Base-by-base conservation (phyloP, 2,113 vertebrate species). In the Chaetura pelagica region DNA sequence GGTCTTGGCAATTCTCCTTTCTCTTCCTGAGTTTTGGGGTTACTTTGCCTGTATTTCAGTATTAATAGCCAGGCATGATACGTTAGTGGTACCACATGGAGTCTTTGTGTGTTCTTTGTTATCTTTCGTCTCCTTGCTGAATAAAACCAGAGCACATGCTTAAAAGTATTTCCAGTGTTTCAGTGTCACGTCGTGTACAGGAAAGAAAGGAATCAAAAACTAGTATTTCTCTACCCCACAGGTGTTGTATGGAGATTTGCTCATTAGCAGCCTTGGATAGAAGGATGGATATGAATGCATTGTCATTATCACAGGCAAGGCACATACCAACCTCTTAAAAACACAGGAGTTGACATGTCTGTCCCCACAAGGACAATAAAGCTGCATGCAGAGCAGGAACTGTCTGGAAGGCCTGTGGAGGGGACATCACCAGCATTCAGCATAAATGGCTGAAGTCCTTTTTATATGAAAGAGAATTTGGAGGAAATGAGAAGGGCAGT, bases 41-140 rank as follows among this genome's bases (percentile, higher is more conserved):
- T 68, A 10, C 48, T 88, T 72, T 72, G 32, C 16, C 32, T 6
- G 2, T 20, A 20, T 51, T 67, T n/a, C 35, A 42, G 10, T 27
- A 21, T 23, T 17, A 49, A 30, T 4, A 67, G 62, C 35, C 68
- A 59, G 29, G 14, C 0, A 3, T 34, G 44, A 35, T 15, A 27
- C 3, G 2, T 29, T 12, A 19, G 9, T 10, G 40, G 9, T 7
- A 4, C 1, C 6, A 29, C 4, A 18, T 30, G 52, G 17, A 15
- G 15, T 62, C 29, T 35, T 12, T 2, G 5, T 2, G 23, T 7
- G 13, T 22, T 71, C 63, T 66, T 57, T 44, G 29, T 32, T 15
- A 5, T 2, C 38, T 38, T 35, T 46, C 49, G 8, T 27, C 48
- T 62, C 59, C 59, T 42, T 21, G 51, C 57, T 49, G 35, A 71